Evolutionary conservation across 2,888 invertebrate species (phyloP).

Genomic region (Petrophora chlorosata): DNA sequence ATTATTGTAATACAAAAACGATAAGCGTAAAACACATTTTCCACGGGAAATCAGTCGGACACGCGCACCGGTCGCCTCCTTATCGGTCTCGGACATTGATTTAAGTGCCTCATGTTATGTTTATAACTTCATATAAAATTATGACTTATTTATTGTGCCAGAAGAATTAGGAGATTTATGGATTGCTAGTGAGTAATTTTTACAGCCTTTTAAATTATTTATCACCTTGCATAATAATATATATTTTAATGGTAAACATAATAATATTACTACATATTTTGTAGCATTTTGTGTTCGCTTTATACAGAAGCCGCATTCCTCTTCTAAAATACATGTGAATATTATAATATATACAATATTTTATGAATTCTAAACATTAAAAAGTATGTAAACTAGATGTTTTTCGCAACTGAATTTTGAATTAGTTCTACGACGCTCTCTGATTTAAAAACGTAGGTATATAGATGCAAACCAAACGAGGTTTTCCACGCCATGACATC

Average conservation of each 20-base stretch:
- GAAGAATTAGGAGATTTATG: slow-evolving; percentile 65
- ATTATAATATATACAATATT: too few species aligned
- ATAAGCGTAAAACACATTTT: slow-evolving; percentile 55
- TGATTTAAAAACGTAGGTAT: too few species aligned
- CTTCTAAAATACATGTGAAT: too few species aligned
- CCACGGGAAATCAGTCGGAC: slow-evolving; percentile 50
- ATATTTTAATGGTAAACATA: slow-evolving; percentile 23
- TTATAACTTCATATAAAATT: slow-evolving; percentile 64
- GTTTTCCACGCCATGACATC: too few species aligned
- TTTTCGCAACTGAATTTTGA: too few species aligned
- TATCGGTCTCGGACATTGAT: slow-evolving; percentile 62
- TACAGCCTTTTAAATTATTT: slow-evolving; percentile 46
- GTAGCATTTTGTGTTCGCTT: too few species aligned
- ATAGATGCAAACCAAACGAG: too few species aligned
- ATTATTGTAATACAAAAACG: slow-evolving; percentile 52
- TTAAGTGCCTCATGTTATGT: slow-evolving; percentile 63
- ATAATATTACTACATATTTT: too few species aligned
- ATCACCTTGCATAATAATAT: slow-evolving; percentile 25
- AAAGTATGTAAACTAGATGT: too few species aligned
- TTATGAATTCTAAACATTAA: too few species aligned
- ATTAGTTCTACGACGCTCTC: too few species aligned
- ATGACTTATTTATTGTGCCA: slow-evolving; percentile 66
- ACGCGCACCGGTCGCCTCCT: slow-evolving; percentile 41
- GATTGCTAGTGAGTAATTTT: slow-evolving; percentile 67
- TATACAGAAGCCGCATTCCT: too few species aligned